Percentiles rank a stretch among this genome's conserved stretches.
phyloP scores from a whole-genome alignment of 1,140 invertebrate genomes.

The Drosophila nigromelanica region DNA sequence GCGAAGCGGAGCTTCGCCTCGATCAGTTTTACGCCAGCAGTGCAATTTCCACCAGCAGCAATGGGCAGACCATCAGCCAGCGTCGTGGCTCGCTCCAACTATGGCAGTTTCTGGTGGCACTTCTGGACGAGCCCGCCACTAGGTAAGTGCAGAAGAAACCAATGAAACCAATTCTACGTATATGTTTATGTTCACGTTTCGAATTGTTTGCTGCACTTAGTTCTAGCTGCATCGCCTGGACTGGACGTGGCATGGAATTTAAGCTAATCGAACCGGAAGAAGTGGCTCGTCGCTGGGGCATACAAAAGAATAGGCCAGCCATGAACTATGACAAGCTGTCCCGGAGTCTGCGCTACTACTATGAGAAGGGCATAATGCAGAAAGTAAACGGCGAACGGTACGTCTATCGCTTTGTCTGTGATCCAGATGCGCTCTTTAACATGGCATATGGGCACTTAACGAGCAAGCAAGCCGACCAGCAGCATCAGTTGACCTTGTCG shows the following conservation, averaged over 20 bases:
- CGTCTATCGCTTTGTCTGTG: constrained; percentile 98
- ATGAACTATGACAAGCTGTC: constrained; percentile 99
- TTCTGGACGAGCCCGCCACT: constrained; percentile 92
- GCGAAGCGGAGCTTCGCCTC: constrained; percentile 72
- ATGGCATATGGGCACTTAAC: constrained; percentile 87
- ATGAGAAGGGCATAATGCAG: constrained; percentile 99
- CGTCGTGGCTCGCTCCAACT: constrained; percentile 94
- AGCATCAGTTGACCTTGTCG: constrained; percentile 65
- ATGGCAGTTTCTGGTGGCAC: constrained; percentile 96
- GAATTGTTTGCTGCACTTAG: constrained; percentile 83
- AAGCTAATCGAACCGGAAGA: constrained; percentile 98
- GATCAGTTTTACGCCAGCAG: constrained; percentile 78
- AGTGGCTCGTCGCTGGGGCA: constrained; percentile 92
- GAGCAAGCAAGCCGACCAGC: constrained; percentile 57
- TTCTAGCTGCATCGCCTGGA: constrained; percentile 97
- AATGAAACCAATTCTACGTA: too few relatives aligned
- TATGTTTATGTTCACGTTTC: background rate
- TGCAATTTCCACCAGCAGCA: constrained; percentile 73
- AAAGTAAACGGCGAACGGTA: constrained; percentile 98
- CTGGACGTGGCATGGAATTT: constrained; percentile 96
- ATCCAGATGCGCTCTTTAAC: constrained; percentile 95
- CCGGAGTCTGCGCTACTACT: constrained; percentile 96
- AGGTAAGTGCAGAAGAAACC: constrained; percentile 51
- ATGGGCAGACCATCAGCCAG: constrained; percentile 70
- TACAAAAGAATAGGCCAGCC: constrained; percentile 95